Evolutionary conservation across 2,888 invertebrate genomes (phyloP).

Genomic region (Sylvicola fuscatus): DNA sequence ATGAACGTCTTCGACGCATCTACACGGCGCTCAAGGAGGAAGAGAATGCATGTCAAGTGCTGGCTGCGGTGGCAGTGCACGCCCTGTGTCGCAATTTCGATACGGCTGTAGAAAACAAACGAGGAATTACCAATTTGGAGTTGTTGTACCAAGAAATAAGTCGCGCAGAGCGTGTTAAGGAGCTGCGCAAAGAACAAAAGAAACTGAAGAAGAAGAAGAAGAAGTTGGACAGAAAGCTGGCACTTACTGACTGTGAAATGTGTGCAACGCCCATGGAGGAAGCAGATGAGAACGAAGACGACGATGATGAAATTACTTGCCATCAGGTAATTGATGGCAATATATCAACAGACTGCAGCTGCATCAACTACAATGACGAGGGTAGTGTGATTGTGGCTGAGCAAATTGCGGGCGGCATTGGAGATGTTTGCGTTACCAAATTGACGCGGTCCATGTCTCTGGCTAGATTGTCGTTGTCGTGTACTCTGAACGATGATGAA

Average conservation of each 20-base stretch:
- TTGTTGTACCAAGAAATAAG: conserved; percentile 71
- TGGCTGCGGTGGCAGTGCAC: conserved; percentile 74
- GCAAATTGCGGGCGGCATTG: too few species aligned
- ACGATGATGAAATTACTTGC: conserved; percentile 20
- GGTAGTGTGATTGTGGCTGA: neutral
- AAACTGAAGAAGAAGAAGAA: conserved; percentile 63
- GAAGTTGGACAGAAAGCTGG: conserved; percentile 30
- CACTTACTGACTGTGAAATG: conserved; percentile 10
- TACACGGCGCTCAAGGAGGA: conserved; percentile 74
- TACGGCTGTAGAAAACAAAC: conserved; percentile 73
- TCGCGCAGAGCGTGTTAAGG: conserved; percentile 67
- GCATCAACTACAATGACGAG: neutral
- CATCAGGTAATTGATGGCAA: conserved; percentile 22
- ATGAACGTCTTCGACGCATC: conserved; percentile 72
- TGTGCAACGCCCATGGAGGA: conserved; percentile 8
- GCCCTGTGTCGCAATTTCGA: conserved; percentile 77
- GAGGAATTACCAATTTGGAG: conserved; percentile 74
- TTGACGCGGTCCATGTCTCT: conserved; percentile 26
- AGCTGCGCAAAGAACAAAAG: conserved; percentile 71
- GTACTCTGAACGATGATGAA: neutral
- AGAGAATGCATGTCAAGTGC: conserved; percentile 83
- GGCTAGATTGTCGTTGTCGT: neutral
- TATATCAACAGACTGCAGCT: neutral
- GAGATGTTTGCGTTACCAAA: too few species aligned
- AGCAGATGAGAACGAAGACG: conserved; percentile 16